Evolutionary conservation across 2,797 vertebrate species (phyloP), one percentile per base, ranked within the genome.

Genomic region (Hafferia zeledoni): DNA sequence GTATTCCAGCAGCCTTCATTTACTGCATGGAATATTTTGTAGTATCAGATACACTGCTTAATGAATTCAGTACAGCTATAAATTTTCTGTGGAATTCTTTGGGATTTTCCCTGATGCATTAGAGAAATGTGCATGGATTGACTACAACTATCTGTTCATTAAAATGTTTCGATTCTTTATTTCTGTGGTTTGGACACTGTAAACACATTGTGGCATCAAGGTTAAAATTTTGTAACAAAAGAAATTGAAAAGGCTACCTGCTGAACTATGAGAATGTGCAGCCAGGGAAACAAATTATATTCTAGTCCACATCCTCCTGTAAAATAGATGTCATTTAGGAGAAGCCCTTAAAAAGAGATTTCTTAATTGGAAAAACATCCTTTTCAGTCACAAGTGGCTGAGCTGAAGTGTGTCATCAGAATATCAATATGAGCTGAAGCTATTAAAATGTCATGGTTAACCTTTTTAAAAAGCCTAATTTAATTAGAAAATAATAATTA

Each of bases 401-500:
- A 79, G 76, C 90, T 94, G 95, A 97, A 97, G 84, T 92, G 78
- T 94, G 91, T 96, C 96, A 96, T 97, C 83, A 70, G 97, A 97
- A 98, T 98, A 97, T 90, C 96, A 98, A 97, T 96, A 95, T 96
- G 71, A 96, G 85, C 72, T 85, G 90, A 95, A 95, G 94, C 94
- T 97, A 96, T 96, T 97, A 98, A 97, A 97, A 97, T 97, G 92
- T 96, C 94, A 94, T 41, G 52, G 82, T 89, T 97, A 97, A 97
- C 95, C 94, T 97, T 98, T 98, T 67, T 33, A 11, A 94, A 97
- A 97, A 90, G 84, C 43, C 81, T 98, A 96, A 97, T 98, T 98
- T 97, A 98, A 98, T 98, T 97, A 98, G 95, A 97, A 97, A 97
- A 96, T 96, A 97, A 92, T 96, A 96, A 97, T 96, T 95, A 89